phyloP scores from a whole-genome alignment of 2,113 vertebrate species.

The Anhinga anhinga region DNA sequence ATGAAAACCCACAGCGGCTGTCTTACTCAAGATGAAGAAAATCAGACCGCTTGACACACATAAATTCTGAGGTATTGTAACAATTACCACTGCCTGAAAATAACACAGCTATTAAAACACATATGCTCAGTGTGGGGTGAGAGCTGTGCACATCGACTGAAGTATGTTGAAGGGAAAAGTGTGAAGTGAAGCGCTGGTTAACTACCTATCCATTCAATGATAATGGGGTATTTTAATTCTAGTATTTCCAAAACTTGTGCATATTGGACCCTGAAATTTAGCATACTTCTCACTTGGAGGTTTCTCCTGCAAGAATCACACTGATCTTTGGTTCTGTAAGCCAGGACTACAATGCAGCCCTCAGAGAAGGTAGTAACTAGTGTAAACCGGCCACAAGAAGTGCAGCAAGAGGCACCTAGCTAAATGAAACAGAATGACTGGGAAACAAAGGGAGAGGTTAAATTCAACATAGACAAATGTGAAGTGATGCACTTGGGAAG shows the following conservation, averaged over 20 bases:
- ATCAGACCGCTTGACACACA: not conserved
- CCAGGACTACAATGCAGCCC: not conserved
- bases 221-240: not conserved
- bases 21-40: not conserved
- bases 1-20: not conserved
- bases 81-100: not conserved
- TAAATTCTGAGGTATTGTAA: not conserved
- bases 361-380: not conserved
- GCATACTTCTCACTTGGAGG: too few species aligned
- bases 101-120: not conserved
- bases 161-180: rapidly evolving
- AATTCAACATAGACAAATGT: not conserved
- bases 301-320: not conserved
- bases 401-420: not conserved
- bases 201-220: not conserved
- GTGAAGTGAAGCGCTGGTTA: not conserved
- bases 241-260: not conserved
- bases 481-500: not conserved
- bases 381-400: not conserved
- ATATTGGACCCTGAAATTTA: not conserved
- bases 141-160: rapidly evolving
- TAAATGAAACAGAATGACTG: not conserved
- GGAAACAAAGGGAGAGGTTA: not conserved
- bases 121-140: not conserved
- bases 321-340: not conserved